Conservation (phyloP, 2,888 invertebrate species). For the Lepetodrilus schrolli region DNA sequence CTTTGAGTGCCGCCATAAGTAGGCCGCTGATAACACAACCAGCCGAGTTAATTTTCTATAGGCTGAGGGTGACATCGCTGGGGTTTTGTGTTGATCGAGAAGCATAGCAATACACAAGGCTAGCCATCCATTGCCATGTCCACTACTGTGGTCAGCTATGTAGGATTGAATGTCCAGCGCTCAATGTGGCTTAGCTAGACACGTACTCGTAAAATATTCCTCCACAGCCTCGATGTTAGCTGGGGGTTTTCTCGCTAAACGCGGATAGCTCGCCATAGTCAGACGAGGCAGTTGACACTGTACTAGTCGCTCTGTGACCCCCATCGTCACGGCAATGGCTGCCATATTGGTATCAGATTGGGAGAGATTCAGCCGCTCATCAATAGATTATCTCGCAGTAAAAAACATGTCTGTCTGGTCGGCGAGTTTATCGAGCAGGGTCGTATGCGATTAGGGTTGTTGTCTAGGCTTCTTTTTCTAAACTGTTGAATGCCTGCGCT, state of each 20-base stretch:
- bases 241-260: too few relatives aligned
- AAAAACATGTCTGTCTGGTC: constrained; percentile 23
- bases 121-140: neutral
- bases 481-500: too few relatives aligned
- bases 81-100: neutral
- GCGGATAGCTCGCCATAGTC: neutral
- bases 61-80: constrained; percentile 25
- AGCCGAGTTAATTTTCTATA: constrained; percentile 26
- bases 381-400: constrained; percentile 17
- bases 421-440: neutral
- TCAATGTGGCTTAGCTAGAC: too few relatives aligned
- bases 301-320: neutral
- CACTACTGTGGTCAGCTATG: neutral
- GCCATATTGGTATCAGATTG: constrained; percentile 21
- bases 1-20: constrained; percentile 26
- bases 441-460: neutral
- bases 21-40: constrained; percentile 16
- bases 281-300: constrained; percentile 9
- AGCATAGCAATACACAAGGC: constrained; percentile 11
- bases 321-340: constrained; percentile 25
- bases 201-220: constrained; percentile 18
- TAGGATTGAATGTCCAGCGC: too few relatives aligned
- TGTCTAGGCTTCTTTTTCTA: too few relatives aligned
- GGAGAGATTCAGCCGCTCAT: constrained; percentile 10
- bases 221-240: too few relatives aligned